A percentile compares a stretch with the other conserved stretches of the same genome.
Evolutionary conservation across 2,113 vertebrate species (phyloP).

Genomic region (Amazona vittata): DNA sequence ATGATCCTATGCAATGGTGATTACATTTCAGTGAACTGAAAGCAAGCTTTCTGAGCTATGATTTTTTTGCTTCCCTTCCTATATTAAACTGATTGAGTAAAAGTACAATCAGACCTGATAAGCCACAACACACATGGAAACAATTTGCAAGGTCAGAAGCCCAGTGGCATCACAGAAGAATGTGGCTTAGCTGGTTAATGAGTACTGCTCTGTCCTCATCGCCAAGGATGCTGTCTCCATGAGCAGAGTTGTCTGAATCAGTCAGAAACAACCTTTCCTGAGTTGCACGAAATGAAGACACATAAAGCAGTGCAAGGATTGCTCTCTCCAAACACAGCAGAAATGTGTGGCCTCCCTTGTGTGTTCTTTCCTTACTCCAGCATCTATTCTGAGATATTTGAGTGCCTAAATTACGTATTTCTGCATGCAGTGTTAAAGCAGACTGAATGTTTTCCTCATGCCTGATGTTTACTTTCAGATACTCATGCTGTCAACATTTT

Average conservation of each 20-base stretch:
- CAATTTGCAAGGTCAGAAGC: not conserved
- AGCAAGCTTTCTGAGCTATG: not conserved
- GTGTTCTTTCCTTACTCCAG: not conserved
- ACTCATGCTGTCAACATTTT: not conserved
- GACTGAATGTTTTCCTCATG: not conserved
- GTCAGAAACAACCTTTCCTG: not conserved
- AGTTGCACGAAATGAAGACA: not conserved
- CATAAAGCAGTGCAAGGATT: not conserved
- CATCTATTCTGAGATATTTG: not conserved
- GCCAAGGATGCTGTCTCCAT: not conserved
- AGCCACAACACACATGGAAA: not conserved
- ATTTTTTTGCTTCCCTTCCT: not conserved
- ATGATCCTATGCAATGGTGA: not conserved
- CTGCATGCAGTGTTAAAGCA: not conserved
- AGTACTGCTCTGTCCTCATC: not conserved
- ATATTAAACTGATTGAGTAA: not conserved
- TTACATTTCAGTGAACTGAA: not conserved
- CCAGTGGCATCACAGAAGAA: not conserved
- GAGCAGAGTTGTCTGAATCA: not conserved
- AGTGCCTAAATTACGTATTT: not conserved
- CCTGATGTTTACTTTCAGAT: not conserved
- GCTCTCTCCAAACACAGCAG: not conserved
- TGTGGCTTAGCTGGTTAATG: not conserved
- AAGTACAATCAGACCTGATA: not conserved
- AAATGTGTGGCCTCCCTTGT: not conserved